Base-by-base conservation (phyloP, 2,113 vertebrate genomes). In the Apeltes quadracus region DNA sequence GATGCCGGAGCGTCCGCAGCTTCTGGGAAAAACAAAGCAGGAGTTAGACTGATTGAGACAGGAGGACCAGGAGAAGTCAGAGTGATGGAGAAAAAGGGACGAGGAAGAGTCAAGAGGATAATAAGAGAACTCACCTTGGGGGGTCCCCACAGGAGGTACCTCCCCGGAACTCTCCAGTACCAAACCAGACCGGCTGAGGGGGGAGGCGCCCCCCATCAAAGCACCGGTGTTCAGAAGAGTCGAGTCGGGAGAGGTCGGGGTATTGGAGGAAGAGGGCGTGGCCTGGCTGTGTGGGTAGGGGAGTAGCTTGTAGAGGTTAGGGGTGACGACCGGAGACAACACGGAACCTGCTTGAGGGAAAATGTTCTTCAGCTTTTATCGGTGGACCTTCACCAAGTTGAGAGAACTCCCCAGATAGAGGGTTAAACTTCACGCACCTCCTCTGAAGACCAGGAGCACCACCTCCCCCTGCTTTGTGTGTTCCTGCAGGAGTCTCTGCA, bases 381-480 rank as follows among this genome's bases (percentile, higher is more conserved):
- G 20, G 6, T 63, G 43, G 2, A 25, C 16, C 29, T 11, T 29
- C 10, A 43, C 38, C 5, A n/a, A 57, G 34, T 34, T 50, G 9
- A 50, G 4, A 34, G 5, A 34, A 57, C 44, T 3, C 23, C 27
- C 6, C 18, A 39, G 15, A 15, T 20, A n/a, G 25, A 20, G 36
- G 36, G 14, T 32, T 25, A 18, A 18, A 7, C 12, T 12, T 63
- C 43, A 58, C 22, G 11, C 71, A 88, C 94, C 89, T 83, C 87
- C 87, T 87, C 93, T 90, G 75, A 90, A 87, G 73, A 95, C 92
- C 84, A 95, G 89, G 4, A 95, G 89, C 3, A 94, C 91, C 78
- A 95, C 92, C 29, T 94, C 93, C 22, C 92, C 94, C 59, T 89
- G 88, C 68, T 91, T 93, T 43, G 91, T 93, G 81, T 94, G 93